phyloP scores from a whole-genome alignment of 1,140 invertebrate genomes.

The Drosophila yakuba region DNA sequence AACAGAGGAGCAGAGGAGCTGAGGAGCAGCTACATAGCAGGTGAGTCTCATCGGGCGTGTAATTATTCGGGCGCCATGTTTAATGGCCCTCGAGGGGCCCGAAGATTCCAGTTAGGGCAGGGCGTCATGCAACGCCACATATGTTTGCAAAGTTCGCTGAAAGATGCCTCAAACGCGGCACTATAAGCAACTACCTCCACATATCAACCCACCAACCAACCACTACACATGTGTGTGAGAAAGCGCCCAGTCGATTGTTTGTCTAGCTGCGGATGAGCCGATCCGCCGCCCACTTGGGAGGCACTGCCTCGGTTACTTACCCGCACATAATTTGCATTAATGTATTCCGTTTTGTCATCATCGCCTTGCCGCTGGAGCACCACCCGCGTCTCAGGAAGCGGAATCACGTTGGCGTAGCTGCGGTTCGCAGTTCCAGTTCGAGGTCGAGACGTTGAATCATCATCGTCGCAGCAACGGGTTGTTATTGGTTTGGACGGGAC shows the following conservation, averaged over 20 bases:
- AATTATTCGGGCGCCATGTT: conserved; percentile 57
- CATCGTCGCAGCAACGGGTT: conserved; percentile 6
- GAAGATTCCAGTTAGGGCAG: conserved; percentile 23
- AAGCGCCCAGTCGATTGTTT: conserved; percentile 61
- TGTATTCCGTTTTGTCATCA: conserved; percentile 93
- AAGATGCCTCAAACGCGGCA: conserved; percentile 1
- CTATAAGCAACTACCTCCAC: background rate
- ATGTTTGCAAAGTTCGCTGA: background rate
- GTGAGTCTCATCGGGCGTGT: conserved; percentile 48
- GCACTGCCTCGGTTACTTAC: conserved; percentile 85
- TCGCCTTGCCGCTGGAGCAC: conserved; percentile 88
- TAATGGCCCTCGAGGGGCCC: conserved; percentile 39
- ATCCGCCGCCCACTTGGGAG: conserved; percentile 26
- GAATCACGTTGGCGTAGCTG: conserved; percentile 96
- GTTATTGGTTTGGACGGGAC: conserved; percentile 10
- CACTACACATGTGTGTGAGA: conserved; percentile 20
- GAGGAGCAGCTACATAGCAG: conserved; percentile 26
- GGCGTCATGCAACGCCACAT: conserved; percentile 31
- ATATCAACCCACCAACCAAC: background rate
- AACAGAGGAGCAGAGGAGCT: conserved; percentile 7
- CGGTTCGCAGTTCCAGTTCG: conserved; percentile 40
- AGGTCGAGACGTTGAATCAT: conserved; percentile 51
- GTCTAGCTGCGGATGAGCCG: conserved; percentile 21
- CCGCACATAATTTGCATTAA: conserved; percentile 95
- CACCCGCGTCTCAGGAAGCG: conserved; percentile 94